Base-by-base conservation (phyloP, 2,113 vertebrate genomes). In the Cacatua alba region DNA sequence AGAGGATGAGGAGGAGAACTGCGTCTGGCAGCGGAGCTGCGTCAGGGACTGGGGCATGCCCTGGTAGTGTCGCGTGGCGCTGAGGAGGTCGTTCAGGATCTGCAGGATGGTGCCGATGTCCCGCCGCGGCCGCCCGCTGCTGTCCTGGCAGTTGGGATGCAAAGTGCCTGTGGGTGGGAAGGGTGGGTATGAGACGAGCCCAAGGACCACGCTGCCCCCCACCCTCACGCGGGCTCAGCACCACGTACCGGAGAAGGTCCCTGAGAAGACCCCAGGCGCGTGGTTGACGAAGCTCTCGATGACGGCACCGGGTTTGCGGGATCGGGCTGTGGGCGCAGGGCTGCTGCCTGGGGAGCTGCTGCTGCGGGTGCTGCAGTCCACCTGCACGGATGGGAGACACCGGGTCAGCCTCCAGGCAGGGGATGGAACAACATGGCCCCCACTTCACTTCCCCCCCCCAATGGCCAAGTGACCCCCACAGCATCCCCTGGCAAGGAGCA, bases 81-180 rank as follows among this genome's bases (percentile, higher is more conserved):
- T 99, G 97, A 99, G 97, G 94, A 99, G 99, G 98, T 99, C 99
- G 3, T 99, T 99, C 82, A 99, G 99, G 96, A 99, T 99, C 98
- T 99, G 99, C 89, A 99, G 98, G 96, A 99, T 99, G 96, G 99
- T 99, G 98, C 99, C 98, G 6, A 99, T 99, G 95, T 99, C 99
- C 25, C 99, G 98, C 62, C 99, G 98, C 1, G 99, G 99, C 94
- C 99, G 98, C 33, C 99, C 99, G 9, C 98, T 99, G 97, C 99
- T 99, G 97, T 99, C 99, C 97, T 99, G 99, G 97, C 99, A 99
- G 97, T 99, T 99, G 52, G 99, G 99, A 96, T 99, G 99, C 98
- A 99, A 98, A 96, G 99, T 99, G 98, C 99, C 99, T 99, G 96
- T 0, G 2, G 20, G 10, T 3, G 14, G 8, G 5, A 26, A 19